Base-by-base conservation (phyloP, 2,888 invertebrate species). In the Crepidodera aurea region DNA sequence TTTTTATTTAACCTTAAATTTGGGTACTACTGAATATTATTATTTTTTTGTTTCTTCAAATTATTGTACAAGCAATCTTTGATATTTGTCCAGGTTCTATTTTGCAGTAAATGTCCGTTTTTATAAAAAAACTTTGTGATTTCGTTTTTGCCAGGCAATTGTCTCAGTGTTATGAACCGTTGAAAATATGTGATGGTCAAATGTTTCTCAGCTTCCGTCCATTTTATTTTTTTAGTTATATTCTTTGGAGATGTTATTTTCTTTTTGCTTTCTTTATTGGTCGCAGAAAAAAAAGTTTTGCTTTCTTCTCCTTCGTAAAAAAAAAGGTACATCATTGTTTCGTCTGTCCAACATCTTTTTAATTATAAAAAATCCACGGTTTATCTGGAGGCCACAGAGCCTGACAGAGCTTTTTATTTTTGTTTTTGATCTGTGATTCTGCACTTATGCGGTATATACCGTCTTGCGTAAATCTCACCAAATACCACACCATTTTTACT, bases 111-210 rank as follows among this genome's bases (percentile, higher is more conserved):
- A 10, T 29, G 5, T 29, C 29, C 29, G 5, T 29, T 10, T 29
- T 10, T 10, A 67, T 67, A 19, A 27, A 50, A 46, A 22, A 18
- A 19, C 10, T 12, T 51, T 4, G 3, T 18, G 4, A 18, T 48
- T 29, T 51, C 34, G 51, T 10, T 22, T 29, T 51, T 25, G 1
- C 7, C 6, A 12, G 40, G 40, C 4, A 40, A 5, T 3, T 40
- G 4, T 19, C 10, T 18, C 16, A 40, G 4, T n/a, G 7, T 7
- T 40, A 40, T 8, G 13, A 29, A 29, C 6, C 29, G 5, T 10
- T 29, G 10, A 10, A 8, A 29, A 10, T 8, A 29, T 8, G 29
- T 29, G 5, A 8, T 10, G 5, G 29, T 29, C 10, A 29, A 29
- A 29, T 29, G 7, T 4, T 10, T 4, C 29, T 29, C 29, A n/a